Evolutionary conservation across 2,888 invertebrate genomes (phyloP).

Genomic region (Scaptomyza caliginosa): DNA sequence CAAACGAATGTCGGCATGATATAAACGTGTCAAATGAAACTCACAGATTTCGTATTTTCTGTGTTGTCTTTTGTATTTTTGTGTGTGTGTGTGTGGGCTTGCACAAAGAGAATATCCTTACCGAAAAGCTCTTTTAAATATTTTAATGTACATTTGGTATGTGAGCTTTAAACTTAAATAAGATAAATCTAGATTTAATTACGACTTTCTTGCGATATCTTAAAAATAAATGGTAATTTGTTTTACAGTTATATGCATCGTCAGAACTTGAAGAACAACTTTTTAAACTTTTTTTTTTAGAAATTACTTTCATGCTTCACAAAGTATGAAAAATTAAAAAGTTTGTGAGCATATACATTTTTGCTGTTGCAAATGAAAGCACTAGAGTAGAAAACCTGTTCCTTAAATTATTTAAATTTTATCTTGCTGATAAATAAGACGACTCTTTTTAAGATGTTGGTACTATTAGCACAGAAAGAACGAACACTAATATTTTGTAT

Average conservation of each 20-base stretch:
- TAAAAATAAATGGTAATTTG: conserved; percentile 3
- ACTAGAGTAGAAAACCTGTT: not conserved
- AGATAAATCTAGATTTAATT: conserved; percentile 29
- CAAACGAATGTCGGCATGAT: conserved; percentile 72
- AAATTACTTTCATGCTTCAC: conserved; percentile 28
- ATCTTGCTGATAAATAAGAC: no score
- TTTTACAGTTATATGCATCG: conserved; percentile 18
- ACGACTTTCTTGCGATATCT: conserved; percentile 11
- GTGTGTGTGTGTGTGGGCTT: not conserved
- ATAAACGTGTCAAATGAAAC: conserved; percentile 59
- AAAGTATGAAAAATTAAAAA: conserved; percentile 22
- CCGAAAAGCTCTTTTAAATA: not conserved
- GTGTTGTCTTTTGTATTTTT: not conserved
- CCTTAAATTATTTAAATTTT: not conserved
- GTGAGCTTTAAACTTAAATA: conserved; percentile 27
- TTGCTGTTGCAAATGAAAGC: not conserved
- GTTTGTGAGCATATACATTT: conserved; percentile 9
- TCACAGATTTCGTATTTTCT: not conserved
- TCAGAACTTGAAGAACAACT: conserved; percentile 23
- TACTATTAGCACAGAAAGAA: no score
- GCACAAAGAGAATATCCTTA: not conserved
- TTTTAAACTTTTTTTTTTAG: conserved; percentile 19
- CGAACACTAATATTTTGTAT: no score
- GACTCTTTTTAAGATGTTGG: not conserved
- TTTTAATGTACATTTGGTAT: not conserved